Base-by-base conservation (phyloP, 2,888 invertebrate species). In the Antheraea assamensis region DNA sequence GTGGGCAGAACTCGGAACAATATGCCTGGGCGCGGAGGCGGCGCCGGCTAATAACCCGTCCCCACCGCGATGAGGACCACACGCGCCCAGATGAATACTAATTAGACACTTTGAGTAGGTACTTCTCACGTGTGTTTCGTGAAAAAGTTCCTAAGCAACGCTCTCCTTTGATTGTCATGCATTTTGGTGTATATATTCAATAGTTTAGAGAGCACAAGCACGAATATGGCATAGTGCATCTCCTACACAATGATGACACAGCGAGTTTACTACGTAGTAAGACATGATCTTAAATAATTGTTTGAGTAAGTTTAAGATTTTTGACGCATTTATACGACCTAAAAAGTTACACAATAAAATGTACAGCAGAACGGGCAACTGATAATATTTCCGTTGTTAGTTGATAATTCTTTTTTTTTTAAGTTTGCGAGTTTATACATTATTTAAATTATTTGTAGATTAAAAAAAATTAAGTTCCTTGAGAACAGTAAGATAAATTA, bases 41-140 rank as follows among this genome's bases (percentile, higher is more conserved):
- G 90, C 93, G 88, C 90, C 92, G 93, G 92, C 93, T 94, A 94
- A 89, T 94, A 94, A 94, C 94, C 93, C 93, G 93, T 94, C 94
- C 94, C 94, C 94, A 94, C 94, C 93, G 92, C 93, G 90, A 85
- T 89, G 90, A 92, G 91, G 90, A 90, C 90, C 91, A 87, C 91
- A 93, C 92, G 93, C 92, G 93, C 93, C 90, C 92, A 91, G 91
- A 93, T 94, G 94, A 94, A 94, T 94, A 94, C 93, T 93, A 94
- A 94, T 94, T 92, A 94, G 92, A 89, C 87, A 88, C 83, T 87
- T 89, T 85, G 83, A 86, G 89, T 90, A 89, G 88, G 88, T 90
- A 91, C 90, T 83, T 82, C 83, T 83, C 78, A 83, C 81, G 80
- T 77, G 75, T 78, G 76, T 78, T 75, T 76, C 76, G 72, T 74